phyloP scores from a whole-genome alignment of 2,113 vertebrate species.

The Thalassarche chlororhynchos region DNA sequence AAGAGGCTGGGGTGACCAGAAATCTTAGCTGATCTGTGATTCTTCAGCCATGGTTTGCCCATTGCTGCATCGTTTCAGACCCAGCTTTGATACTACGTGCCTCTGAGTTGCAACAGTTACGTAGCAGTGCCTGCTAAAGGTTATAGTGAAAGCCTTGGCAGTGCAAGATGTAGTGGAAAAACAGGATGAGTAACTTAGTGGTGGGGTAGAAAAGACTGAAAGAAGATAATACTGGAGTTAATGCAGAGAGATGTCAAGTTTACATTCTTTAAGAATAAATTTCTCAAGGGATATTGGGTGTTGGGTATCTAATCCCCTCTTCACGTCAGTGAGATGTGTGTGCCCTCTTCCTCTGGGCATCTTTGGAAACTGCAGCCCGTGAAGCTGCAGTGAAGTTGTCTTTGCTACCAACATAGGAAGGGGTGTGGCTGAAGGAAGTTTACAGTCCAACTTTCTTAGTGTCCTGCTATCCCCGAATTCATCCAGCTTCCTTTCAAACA shows the following conservation, averaged over 20 bases:
- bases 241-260: neutral
- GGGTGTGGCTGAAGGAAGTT: neutral
- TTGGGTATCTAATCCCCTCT: neutral
- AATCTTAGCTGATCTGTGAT: neutral
- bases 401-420: neutral
- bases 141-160: neutral
- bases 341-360: neutral
- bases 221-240: neutral
- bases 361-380: neutral
- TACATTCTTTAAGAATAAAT: neutral
- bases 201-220: neutral
- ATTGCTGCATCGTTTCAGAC: neutral
- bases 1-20: neutral
- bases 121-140: neutral
- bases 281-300: neutral
- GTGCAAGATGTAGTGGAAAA: neutral
- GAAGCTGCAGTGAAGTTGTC: neutral
- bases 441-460: neutral
- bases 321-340: neutral
- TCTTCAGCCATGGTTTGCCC: neutral
- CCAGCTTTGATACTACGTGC: accelerated
- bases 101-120: neutral
- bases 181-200: neutral
- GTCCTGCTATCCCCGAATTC: neutral
- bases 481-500: neutral